Evolutionary conservation across 2,113 vertebrate species (phyloP), one percentile per base, ranked within the genome.

Genomic region (Callipepla californica): DNA sequence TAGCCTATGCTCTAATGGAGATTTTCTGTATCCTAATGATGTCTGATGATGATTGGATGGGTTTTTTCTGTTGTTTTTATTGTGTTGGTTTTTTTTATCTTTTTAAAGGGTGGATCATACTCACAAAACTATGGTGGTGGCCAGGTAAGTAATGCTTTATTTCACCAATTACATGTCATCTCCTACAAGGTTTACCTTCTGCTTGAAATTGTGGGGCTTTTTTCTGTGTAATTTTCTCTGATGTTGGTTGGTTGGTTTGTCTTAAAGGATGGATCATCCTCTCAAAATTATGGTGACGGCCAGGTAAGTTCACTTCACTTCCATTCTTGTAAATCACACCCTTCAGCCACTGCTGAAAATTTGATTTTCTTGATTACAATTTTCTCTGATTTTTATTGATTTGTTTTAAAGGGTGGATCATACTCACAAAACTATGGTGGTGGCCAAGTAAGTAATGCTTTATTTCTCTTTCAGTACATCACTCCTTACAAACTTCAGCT

Each of bases 251-350:
- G 22, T 38, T 62, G 23, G 23, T 38, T 62, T 61, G 13, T 36
- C 23, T 61, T 62, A 26, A 62, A 62, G 59, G 36, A 36, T 36
- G 59, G 59, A 62, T 62, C 59, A 38, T 62, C 53, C 32, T 92
- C 94, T 34, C 89, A 96, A 51, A 93, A 67, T 48, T 91, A 87
- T 44, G 80, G 93, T 23, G 74, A 86, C 20, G 77, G 80, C 34
- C 80, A 91, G 34, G 89, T 93, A 89, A 92, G 87, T 75, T 57
- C 70, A 68, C 3, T 80, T 21, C 68, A 0, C 75, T 84, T 89
- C 22, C 15, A 44, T 76, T 7, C 25, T 81, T 84, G 13, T 11
- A n/a, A n/a, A 3, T 80, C 22, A 22, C 32, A 81, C 78, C 25
- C 20, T 86, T 78, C 36, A 50, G 14, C 3, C 4, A 57, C 28